These are phyloP conservation scores for Tenrec ecaudatus DNA, from an alignment of 2,113 vertebrate species.

Conservation along the genomic window DNA sequence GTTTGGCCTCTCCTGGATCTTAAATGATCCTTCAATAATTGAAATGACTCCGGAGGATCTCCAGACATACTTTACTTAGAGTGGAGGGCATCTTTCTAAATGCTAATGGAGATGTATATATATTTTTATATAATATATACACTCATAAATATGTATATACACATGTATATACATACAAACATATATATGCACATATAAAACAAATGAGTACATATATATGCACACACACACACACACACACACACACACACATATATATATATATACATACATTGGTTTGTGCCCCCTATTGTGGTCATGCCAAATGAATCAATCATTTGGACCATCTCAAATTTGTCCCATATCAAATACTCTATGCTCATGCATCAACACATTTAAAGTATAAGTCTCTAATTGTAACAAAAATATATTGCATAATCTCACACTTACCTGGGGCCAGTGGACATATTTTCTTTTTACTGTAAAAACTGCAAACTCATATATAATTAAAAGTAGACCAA, in stretches of 20 bases:
- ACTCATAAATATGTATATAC: too few species aligned
- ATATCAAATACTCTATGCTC: not conserved
- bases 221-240: too few species aligned
- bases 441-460: fast-evolving
- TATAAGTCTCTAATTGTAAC: not conserved
- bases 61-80: not conserved
- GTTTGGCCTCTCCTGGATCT: not conserved
- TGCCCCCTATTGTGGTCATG: not conserved
- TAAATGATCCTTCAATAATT: not conserved
- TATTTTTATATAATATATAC: too few species aligned
- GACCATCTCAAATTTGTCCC: not conserved
- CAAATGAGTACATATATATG: too few species aligned
- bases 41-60: not conserved
- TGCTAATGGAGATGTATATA: not conserved
- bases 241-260: too few species aligned
- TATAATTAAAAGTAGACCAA: not conserved
- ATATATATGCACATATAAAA: too few species aligned
- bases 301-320: not conserved
- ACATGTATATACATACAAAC: too few species aligned
- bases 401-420: not conserved
- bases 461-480: not conserved
- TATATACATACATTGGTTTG: not conserved
- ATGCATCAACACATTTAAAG: not conserved
- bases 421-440: conserved; percentile 18
- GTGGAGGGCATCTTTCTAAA: not conserved